phyloP scores from a whole-genome alignment of 2,113 vertebrate genomes.

The Sisor rabdophorus region DNA sequence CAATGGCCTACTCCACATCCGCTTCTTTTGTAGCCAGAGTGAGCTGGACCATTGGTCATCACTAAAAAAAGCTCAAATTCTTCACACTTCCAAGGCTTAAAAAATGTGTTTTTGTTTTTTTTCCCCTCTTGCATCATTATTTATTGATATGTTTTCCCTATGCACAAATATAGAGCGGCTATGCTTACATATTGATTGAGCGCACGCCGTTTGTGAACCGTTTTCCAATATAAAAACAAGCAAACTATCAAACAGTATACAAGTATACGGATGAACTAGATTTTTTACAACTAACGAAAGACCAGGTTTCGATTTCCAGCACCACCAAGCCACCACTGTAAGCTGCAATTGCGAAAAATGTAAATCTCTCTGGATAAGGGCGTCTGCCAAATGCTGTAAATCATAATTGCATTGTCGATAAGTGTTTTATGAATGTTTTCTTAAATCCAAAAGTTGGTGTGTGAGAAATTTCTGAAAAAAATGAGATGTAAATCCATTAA shows the following conservation, averaged over 20 bases:
- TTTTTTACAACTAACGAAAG: too few species aligned
- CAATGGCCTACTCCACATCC: slow-evolving; percentile 51
- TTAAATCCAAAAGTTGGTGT: too few species aligned
- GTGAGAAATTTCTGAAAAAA: too few species aligned
- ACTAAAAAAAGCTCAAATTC: slow-evolving; percentile 45
- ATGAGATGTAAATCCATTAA: too few species aligned
- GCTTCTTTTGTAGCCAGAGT: slow-evolving; percentile 36
- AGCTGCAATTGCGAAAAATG: too few species aligned
- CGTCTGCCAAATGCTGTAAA: too few species aligned
- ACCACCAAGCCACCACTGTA: too few species aligned
- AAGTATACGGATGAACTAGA: too few species aligned
- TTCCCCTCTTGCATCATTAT: slow-evolving; percentile 49
- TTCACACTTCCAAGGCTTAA: slow-evolving; percentile 48
- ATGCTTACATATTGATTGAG: slow-evolving; percentile 59
- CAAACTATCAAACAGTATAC: slow-evolving; percentile 29
- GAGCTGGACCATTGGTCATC: slow-evolving; percentile 38
- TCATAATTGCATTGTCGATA: too few species aligned
- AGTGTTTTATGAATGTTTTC: too few species aligned
- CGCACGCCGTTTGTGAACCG: slow-evolving; percentile 37
- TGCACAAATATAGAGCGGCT: slow-evolving; percentile 38
- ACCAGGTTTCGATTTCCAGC: too few species aligned
- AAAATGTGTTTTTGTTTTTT: slow-evolving; percentile 42
- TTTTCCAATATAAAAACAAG: slow-evolving; percentile 31
- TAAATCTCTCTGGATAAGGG: too few species aligned
- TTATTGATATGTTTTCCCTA: slow-evolving; percentile 55